Base-by-base conservation (phyloP, 2,113 vertebrate genomes). In the Natator depressus region DNA sequence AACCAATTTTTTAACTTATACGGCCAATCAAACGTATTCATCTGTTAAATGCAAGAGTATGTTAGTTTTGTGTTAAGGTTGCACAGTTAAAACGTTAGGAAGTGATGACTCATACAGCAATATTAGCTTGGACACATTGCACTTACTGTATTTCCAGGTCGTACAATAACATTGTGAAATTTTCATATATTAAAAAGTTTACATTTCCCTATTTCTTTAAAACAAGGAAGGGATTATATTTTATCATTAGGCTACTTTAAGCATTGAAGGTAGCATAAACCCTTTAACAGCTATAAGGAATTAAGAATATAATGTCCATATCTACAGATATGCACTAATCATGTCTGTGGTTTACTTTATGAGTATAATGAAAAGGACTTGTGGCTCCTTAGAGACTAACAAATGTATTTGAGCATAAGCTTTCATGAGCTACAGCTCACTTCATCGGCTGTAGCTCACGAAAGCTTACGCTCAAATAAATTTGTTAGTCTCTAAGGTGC, bases 61-160 rank as follows among this genome's bases (percentile, higher is more conserved):
- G 3, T 59, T 13, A 85, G 80, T 22, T 17, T 78, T 22, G 0
- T 0, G 5, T 2, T 0, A 53, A 1, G 0, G 57, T 12, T 59
- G 80, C 62, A 17, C 0, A 0, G 17, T 46, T 85, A 38, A 82
- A 82, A 87, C 87, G 31, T 19, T 6, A 0, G 31, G 49, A 89
- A 62, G 54, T 0, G 0, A 1, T 22, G 20, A 78, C 6, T 6
- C 1, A 0, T 0, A 2, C 0, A 0, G 16, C 49, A 80, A 3
- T 50, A 3, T 1, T 0, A 5, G n/a, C 50, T 50, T 0, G 9
- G 62, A 42, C 62, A 24, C 51, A 24, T 19, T 8, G 3, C 1
- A 1, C 4, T 4, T 57, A 24, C 50, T 6, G 8, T 0, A 1
- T 8, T 11, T 87, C 82, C 59, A 17, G 35, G 59, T 94, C 79